Percentiles rank a stretch among this genome's conserved stretches.
Conservation (phyloP, 1,140 invertebrate genomes). For the Cataglyphis hispanica region DNA sequence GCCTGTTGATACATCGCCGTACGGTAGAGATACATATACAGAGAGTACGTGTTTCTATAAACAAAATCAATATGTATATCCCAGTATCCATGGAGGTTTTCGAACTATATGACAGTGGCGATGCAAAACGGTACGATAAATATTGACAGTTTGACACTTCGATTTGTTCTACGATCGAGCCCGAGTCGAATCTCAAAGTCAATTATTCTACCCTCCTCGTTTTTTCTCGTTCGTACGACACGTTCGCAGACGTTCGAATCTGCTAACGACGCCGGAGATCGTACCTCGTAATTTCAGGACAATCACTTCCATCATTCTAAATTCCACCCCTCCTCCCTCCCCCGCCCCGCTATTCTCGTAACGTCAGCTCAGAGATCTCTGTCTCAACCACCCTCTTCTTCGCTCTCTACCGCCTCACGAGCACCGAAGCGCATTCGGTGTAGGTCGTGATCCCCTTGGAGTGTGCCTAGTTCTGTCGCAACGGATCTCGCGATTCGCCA, state of each 20-base stretch:
- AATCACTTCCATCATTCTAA: conserved; percentile 72
- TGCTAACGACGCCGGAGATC: conserved; percentile 56
- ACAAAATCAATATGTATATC: conserved; percentile 29
- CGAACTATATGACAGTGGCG: neutral
- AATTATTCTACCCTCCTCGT: conserved; percentile 27
- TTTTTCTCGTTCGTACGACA: neutral
- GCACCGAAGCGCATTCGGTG: neutral
- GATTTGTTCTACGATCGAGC: conserved; percentile 25
- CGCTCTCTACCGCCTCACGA: neutral
- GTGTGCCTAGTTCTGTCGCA: conserved; percentile 63
- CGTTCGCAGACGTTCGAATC: conserved; percentile 5
- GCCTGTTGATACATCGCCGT: neutral
- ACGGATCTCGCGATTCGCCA: conserved; percentile 59
- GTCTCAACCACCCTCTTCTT: conserved; percentile 31
- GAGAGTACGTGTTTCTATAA: conserved; percentile 1
- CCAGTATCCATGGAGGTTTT: conserved; percentile 8
- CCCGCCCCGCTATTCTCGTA: conserved; percentile 55
- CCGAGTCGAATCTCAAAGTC: conserved; percentile 54
- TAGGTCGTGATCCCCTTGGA: conserved; percentile 65
- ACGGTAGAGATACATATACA: neutral
- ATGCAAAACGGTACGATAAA: conserved; percentile 23
- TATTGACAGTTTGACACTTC: conserved; percentile 41
- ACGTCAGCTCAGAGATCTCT: conserved; percentile 57
- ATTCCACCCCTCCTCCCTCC: conserved; percentile 45
- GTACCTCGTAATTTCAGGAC: conserved; percentile 70